Evolutionary conservation across 2,113 vertebrate species (phyloP).

Genomic region (Alosa alosa): DNA sequence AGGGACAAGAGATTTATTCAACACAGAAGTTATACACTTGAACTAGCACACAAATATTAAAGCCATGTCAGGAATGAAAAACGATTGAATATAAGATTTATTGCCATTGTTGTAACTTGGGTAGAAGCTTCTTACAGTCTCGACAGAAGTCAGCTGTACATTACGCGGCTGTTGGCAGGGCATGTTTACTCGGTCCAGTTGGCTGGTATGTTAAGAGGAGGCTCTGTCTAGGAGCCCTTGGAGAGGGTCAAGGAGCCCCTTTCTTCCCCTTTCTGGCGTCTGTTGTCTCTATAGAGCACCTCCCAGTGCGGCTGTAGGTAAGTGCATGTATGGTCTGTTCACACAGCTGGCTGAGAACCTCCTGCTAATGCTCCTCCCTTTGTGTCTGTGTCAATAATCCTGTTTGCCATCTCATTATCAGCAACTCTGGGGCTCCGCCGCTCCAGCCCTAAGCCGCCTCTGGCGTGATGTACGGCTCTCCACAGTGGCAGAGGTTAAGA

Average conservation of each 20-base stretch:
- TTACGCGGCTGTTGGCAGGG: not conserved
- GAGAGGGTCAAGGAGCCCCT: conserved; percentile 44
- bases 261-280: conserved; percentile 15
- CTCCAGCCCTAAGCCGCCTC: conserved; percentile 68
- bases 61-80: no score
- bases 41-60: no score
- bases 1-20: not conserved
- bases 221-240: not conserved
- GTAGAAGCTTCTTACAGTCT: not conserved
- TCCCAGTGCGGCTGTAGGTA: conserved; percentile 54
- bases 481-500: conserved; percentile 68
- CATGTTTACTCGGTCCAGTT: not conserved
- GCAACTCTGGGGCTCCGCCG: conserved; percentile 66
- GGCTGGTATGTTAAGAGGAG: conserved; percentile 19
- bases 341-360: conserved; percentile 70
- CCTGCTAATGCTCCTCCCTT: conserved; percentile 75
- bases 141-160: not conserved
- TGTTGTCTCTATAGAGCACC: conserved; percentile 50
- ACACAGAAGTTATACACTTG: no score
- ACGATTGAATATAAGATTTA: no score
- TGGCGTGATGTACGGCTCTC: conserved; percentile 67
- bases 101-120: no score
- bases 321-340: conserved; percentile 58
- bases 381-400: conserved; percentile 78
- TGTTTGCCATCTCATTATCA: conserved; percentile 77